Conservation (phyloP, 2,888 invertebrate species). For the Ormyrus thymus region DNA sequence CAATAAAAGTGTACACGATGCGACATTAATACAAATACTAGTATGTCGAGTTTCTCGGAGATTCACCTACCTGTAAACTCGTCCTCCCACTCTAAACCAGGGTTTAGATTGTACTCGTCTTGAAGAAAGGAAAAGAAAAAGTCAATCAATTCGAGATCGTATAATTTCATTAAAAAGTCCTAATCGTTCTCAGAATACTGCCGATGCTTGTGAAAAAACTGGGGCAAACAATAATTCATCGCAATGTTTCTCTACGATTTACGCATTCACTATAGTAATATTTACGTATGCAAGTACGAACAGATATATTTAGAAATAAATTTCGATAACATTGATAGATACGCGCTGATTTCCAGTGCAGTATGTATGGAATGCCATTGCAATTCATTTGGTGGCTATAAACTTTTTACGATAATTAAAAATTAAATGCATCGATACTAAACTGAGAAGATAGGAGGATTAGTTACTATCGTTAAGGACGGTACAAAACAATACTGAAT, state of each 20-base stretch:
- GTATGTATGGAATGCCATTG: too few species aligned
- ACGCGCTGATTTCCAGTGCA: too few species aligned
- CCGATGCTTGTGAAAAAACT: conserved; percentile 32
- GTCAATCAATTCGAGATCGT: conserved; percentile 75
- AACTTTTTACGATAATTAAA: too few species aligned
- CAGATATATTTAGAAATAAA: too few species aligned
- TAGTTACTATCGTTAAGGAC: conserved; percentile 47
- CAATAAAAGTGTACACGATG: conserved; percentile 27
- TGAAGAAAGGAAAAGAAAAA: conserved; percentile 82
- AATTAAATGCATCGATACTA: conserved; percentile 47
- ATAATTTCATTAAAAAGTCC: conserved; percentile 60
- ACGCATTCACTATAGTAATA: background rate
- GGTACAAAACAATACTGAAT: conserved; percentile 41
- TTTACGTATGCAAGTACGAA: too few species aligned
- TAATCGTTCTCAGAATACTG: conserved; percentile 53
- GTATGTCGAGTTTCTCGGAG: conserved; percentile 54
- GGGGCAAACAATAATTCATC: too few species aligned
- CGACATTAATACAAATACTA: conserved; percentile 31
- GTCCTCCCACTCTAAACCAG: conserved; percentile 99
- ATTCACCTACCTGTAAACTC: conserved; percentile 98
- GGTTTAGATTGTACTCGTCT: conserved; percentile 99
- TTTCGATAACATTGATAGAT: too few species aligned
- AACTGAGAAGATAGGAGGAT: conserved; percentile 52
- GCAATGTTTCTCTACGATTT: background rate
- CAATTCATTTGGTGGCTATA: too few species aligned